A percentile compares a stretch with the other conserved stretches of the same genome.
Evolutionary conservation across 2,113 vertebrate species (phyloP).

Genomic region (Campylomormyrus tamandua): DNA sequence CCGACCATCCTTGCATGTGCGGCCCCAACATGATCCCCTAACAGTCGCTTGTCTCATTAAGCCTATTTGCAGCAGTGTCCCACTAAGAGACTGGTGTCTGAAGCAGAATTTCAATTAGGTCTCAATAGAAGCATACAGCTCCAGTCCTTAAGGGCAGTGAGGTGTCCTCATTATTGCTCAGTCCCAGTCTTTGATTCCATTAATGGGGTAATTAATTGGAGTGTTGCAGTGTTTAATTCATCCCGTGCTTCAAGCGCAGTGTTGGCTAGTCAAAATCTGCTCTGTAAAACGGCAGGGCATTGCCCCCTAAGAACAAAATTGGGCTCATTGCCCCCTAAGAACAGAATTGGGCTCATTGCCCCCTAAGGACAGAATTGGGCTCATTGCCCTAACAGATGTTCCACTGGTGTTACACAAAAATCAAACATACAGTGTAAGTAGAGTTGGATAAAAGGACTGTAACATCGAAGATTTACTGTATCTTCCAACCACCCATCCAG

Average conservation of each 20-base stretch:
- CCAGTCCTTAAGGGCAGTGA: not conserved
- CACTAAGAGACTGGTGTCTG: not conserved
- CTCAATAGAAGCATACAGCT: not conserved
- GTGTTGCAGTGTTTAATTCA: not conserved
- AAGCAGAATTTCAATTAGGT: not conserved
- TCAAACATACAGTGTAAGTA: not conserved
- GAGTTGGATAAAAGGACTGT: not conserved
- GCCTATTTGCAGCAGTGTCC: not conserved
- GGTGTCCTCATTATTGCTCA: not conserved
- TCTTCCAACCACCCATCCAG: not conserved
- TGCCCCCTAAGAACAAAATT: not conserved
- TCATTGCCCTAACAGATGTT: not conserved
- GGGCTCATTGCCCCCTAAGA: not conserved
- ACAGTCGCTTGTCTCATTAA: not conserved
- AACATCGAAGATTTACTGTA: not conserved
- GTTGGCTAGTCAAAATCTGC: not conserved
- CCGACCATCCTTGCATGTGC: not conserved
- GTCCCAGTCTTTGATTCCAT: not conserved
- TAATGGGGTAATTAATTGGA: not conserved
- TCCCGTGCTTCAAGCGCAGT: not conserved
- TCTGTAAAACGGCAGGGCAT: not conserved
- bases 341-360: not conserved
- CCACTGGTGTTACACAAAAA: not conserved
- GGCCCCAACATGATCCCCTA: not conserved
- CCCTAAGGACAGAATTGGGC: not conserved